Conservation (phyloP, 2,888 invertebrate species). For the Theretra japonica region DNA sequence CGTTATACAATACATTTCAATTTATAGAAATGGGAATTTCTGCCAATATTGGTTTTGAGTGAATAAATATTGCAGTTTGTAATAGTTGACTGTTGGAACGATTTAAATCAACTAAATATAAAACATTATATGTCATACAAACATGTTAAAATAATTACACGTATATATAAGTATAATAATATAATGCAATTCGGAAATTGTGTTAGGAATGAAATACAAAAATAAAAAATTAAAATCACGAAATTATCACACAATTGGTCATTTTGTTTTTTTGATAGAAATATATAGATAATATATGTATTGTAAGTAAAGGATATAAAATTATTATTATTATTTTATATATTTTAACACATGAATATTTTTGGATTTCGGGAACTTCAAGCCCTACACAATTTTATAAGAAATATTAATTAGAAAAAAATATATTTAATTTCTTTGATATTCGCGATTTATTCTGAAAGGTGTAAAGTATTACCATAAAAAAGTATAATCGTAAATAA, state of each 20-base stretch:
- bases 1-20: no score
- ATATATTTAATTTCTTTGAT: no score
- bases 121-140: conserved; percentile 25
- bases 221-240: not conserved
- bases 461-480: no score
- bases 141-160: conserved; percentile 24
- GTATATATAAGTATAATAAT: conserved; percentile 26
- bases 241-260: conserved; percentile 6
- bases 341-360: no score
- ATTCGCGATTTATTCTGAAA: no score
- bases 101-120: not conserved
- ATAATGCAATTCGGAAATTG: conserved; percentile 25
- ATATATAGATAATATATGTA: not conserved
- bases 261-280: not conserved
- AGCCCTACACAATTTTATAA: no score
- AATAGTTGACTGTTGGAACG: not conserved
- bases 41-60: not conserved
- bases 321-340: no score
- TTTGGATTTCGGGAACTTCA: no score
- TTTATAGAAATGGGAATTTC: no score
- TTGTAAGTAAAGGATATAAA: not conserved
- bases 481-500: no score
- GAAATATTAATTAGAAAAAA: no score
- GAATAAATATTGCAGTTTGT: not conserved
- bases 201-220: conserved; percentile 17